phyloP scores from a whole-genome alignment of 2,113 vertebrate genomes.

The Heterotilapia buettikoferi region DNA sequence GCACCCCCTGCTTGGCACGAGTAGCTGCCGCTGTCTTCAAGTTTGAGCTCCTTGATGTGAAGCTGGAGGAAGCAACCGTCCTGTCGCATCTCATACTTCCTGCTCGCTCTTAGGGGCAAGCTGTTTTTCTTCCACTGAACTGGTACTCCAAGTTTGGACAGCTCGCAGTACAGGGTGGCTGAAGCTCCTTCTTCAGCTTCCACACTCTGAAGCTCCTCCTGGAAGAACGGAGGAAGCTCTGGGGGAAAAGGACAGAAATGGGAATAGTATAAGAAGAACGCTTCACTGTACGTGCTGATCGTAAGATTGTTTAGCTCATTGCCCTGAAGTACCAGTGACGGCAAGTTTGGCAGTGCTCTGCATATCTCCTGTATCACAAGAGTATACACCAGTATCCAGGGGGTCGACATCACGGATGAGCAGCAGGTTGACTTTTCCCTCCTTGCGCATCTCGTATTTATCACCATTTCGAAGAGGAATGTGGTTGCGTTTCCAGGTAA shows the following conservation, averaged over 20 bases:
- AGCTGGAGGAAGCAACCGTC: constrained; percentile 59
- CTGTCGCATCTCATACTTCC: constrained; percentile 69
- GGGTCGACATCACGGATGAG: constrained; percentile 73
- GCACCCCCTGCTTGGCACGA: constrained; percentile 45
- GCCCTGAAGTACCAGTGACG: constrained; percentile 76
- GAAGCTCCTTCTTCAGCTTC: constrained; percentile 37
- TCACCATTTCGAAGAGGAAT: constrained; percentile 67
- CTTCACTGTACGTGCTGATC: fast-evolving
- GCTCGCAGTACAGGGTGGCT: constrained; percentile 51
- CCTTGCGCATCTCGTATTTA: constrained; percentile 78
- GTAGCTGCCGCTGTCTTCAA: constrained; percentile 59
- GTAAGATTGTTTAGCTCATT: not conserved
- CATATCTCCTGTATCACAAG: constrained; percentile 79
- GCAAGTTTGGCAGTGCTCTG: constrained; percentile 74
- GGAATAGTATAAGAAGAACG: not conserved
- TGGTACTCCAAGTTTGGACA: constrained; percentile 56
- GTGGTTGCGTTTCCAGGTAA: constrained; percentile 81
- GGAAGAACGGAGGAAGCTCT: constrained; percentile 64
- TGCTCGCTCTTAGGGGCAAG: constrained; percentile 49
- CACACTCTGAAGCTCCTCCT: constrained; percentile 44
- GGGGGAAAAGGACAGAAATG: not conserved
- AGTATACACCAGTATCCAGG: constrained; percentile 81
- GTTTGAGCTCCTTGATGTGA: constrained; percentile 51
- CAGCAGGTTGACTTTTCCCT: constrained; percentile 72
- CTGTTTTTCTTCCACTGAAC: constrained; percentile 67